Base-by-base conservation (phyloP, 2,797 vertebrate genomes). In the Neosalanx taihuensis region DNA sequence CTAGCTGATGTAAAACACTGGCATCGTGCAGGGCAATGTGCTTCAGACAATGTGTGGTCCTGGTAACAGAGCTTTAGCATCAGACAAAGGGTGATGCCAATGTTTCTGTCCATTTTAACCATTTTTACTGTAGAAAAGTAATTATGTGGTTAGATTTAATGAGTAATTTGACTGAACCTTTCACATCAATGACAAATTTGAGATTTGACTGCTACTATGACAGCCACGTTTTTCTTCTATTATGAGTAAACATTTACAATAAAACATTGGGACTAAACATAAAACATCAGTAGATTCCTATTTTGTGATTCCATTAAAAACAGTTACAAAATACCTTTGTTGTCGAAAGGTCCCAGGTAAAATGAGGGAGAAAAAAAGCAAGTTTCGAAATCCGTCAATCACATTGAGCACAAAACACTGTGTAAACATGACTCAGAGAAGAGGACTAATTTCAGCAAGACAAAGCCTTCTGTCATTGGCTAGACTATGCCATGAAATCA, bases 1-100 rank as follows among this genome's bases (percentile, higher is more conserved):
- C 84, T 90, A 2, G 60, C 72, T 0, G 76, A 35, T 56, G 85
- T 88, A 78, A 93, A 94, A 75, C 92, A 93, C 71, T 92, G 91
- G 67, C 93, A 94, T 26, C 5, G 71, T 61, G 67, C 30, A 0
- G 92, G 93, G 82, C 92, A 93, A 13, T 61, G 59, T 6, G 6
- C 51, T 0, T 77, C 70, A 9, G 67, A 68, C 67, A 74, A 63
- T 29, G 82, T 67, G 33, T 68, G 49, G 26, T 62, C 70, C 57
- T 64, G 49, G 64, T 59, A 72, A 69, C 75, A 78, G 33, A 89
- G 56, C 64, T 89, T 83, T 69, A 90, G 73, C 67, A 89, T 9
- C 74, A 92, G 69, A 51, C 88, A 29, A 57, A 85, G 7, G 71
- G 69, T 29, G 63, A 81, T 35, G 29, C 20, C 3, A 35, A 70